These are phyloP conservation scores for Stichopus chloronotus DNA, from an alignment of 35 echinoderm and acorn worm genomes.

Conservation along the genomic window DNA sequence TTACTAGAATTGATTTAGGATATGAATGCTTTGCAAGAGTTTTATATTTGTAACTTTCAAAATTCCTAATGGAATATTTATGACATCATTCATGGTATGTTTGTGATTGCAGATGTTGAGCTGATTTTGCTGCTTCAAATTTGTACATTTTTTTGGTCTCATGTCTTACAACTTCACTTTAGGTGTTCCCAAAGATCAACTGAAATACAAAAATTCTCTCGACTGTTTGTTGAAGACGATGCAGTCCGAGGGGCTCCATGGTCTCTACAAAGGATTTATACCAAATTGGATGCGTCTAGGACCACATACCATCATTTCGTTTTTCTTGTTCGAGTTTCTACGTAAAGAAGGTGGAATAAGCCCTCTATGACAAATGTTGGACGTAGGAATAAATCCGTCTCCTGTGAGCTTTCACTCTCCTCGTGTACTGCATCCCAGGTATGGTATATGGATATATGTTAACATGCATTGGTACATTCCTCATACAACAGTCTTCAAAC, in stretches of 20 bases:
- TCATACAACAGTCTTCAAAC: no score
- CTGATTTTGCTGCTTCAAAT: no score
- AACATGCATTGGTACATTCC: no score
- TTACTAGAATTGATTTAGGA: no score
- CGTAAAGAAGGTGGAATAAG: constrained; percentile 80
- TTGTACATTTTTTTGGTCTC: neutral
- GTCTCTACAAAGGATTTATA: constrained; percentile 95
- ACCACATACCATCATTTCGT: constrained; percentile 94
- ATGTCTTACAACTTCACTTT: neutral
- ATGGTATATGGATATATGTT: no score
- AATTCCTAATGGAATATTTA: no score
- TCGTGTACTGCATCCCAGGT: no score
- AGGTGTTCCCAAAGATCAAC: constrained; percentile 76
- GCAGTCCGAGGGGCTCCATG: constrained; percentile 74
- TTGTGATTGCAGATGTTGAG: neutral
- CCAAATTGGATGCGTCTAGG: constrained; percentile 96
- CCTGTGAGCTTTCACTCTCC: no score
- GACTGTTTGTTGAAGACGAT: constrained; percentile 88
- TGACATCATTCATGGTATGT: no score
- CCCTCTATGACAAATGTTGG: constrained; percentile 66
- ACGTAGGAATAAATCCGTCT: no score
- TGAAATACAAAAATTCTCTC: constrained; percentile 75
- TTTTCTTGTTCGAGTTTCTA: constrained; percentile 93
- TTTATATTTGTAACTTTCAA: no score
- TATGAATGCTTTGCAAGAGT: no score